Percentiles rank a stretch among this genome's conserved stretches.
Evolutionary conservation across 1,140 invertebrate genomes (phyloP).

Genomic region (Diorhabda carinulata): DNA sequence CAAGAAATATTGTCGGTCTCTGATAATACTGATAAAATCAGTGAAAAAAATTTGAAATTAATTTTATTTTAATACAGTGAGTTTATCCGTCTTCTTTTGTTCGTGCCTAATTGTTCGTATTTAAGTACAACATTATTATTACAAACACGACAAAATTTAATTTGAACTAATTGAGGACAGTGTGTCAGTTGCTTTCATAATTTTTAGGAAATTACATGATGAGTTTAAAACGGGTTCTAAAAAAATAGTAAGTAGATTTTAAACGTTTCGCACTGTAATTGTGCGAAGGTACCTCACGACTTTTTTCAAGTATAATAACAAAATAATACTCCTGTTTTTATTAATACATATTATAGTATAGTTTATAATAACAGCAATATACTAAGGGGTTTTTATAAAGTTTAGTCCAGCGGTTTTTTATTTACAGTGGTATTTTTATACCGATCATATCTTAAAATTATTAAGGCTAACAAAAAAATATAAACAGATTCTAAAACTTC

Average conservation of each 20-base stretch:
- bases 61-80: background rate
- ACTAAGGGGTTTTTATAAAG: no score
- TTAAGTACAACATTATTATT: background rate
- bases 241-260: background rate
- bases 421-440: no score
- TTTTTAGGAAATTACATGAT: background rate
- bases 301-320: background rate
- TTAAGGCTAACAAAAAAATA: no score
- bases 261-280: background rate
- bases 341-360: no score
- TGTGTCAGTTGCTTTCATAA: background rate
- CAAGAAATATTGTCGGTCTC: no score
- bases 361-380: no score
- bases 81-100: background rate
- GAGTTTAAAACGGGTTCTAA: background rate
- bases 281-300: background rate
- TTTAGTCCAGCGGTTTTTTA: no score
- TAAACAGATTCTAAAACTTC: no score
- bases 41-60: background rate
- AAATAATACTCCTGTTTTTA: background rate
- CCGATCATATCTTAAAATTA: no score
- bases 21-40: background rate
- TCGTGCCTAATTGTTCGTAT: background rate
- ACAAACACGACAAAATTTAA: background rate
- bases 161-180: constrained; percentile 2